A percentile compares a stretch with the other conserved stretches of the same genome.
Conservation (phyloP, 2,888 invertebrate genomes). For the Galeopsomyia nigrocyanea region DNA sequence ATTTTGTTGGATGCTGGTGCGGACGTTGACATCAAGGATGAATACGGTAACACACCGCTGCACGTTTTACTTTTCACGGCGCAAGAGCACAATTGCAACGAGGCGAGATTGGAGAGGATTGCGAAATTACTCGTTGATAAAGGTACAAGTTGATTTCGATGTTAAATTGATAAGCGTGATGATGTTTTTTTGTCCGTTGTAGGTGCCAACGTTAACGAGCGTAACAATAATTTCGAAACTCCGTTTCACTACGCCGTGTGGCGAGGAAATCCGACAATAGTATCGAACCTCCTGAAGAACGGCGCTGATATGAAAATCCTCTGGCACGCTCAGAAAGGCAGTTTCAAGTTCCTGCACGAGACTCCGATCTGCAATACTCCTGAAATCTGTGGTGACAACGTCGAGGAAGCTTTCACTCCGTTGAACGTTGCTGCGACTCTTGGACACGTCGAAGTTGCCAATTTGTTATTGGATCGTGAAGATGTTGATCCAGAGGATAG, state of each 20-base stretch:
- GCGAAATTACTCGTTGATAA: slow-evolving; percentile 1
- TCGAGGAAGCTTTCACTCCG: slow-evolving; percentile 18
- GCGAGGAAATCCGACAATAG: slow-evolving; percentile 5
- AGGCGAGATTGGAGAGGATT: slow-evolving; percentile 6
- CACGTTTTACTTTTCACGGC: slow-evolving; percentile 21
- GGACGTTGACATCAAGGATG: not conserved
- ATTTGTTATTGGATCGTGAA: slow-evolving; percentile 15
- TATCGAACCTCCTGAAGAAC: slow-evolving; percentile 9
- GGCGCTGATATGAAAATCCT: slow-evolving; percentile 1
- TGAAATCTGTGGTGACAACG: not conserved
- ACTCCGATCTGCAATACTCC: slow-evolving; percentile 21
- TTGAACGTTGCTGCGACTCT: slow-evolving; percentile 15
- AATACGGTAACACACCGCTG: slow-evolving; percentile 29
- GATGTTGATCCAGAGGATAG: slow-evolving; percentile 16
- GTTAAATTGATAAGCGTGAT: not conserved
- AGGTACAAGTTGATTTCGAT: not conserved
- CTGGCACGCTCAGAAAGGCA: slow-evolving; percentile 12
- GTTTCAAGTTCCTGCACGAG: slow-evolving; percentile 12
- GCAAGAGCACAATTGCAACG: not conserved
- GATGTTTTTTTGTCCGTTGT: not conserved
- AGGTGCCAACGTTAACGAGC: slow-evolving; percentile 31
- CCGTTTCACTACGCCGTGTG: slow-evolving; percentile 22
- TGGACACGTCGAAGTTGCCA: slow-evolving; percentile 31
- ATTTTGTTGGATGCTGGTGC: slow-evolving; percentile 15
- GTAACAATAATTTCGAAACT: slow-evolving; percentile 20